Percentiles rank a stretch among this genome's conserved stretches.
Conservation (phyloP, 2,113 vertebrate genomes). For the Dipodomys merriami region DNA sequence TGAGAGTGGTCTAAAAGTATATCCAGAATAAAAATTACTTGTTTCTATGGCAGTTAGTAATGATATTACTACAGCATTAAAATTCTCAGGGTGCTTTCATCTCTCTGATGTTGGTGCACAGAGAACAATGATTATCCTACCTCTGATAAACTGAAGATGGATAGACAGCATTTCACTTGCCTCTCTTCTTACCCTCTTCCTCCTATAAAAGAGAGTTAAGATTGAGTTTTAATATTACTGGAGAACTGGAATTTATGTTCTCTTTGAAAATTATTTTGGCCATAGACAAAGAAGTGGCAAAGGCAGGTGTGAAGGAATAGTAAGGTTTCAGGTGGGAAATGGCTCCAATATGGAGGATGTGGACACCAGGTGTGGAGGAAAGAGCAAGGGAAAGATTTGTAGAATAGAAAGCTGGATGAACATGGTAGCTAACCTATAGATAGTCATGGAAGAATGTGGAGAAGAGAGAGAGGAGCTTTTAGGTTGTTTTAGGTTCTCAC, state of each 20-base stretch:
- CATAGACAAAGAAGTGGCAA: not conserved
- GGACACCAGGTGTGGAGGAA: not conserved
- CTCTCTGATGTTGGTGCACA: not conserved
- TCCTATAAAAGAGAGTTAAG: too few relatives aligned
- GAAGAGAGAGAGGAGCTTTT: not conserved
- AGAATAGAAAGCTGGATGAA: not conserved
- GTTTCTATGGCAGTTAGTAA: not conserved
- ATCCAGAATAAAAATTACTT: not conserved
- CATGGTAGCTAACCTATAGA: too few relatives aligned
- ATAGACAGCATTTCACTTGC: not conserved
- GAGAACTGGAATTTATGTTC: not conserved
- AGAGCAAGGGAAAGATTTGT: not conserved
- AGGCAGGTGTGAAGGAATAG: not conserved
- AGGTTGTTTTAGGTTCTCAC: not conserved
- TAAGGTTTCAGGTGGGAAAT: not conserved
- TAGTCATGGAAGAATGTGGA: not conserved
- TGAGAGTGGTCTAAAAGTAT: not conserved
- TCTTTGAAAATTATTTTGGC: not conserved
- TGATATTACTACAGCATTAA: not conserved
- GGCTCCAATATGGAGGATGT: not conserved
- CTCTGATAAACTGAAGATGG: not conserved
- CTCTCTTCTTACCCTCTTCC: too few relatives aligned
- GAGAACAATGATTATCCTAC: not conserved
- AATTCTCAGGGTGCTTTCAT: not conserved
- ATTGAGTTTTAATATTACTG: not conserved